Conservation (phyloP, 2,888 invertebrate species). For the Drosophila bunnanda region DNA sequence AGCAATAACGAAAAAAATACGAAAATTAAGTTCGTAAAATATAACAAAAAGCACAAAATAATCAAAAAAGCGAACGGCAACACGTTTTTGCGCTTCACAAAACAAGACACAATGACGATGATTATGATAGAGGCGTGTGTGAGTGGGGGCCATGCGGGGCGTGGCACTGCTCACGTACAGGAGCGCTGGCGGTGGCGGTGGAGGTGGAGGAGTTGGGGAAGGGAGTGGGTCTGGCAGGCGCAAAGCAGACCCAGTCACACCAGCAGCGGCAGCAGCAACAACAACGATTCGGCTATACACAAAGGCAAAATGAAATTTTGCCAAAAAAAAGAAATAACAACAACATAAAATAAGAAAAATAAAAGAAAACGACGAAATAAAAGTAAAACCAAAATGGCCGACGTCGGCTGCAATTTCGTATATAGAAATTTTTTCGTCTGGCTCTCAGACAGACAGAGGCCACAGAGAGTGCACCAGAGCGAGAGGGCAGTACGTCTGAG, state of each 20-base stretch:
- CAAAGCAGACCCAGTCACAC: constrained; percentile 53
- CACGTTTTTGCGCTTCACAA: constrained; percentile 74
- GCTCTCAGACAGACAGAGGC: constrained; percentile 26
- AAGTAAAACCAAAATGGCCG: constrained; percentile 71
- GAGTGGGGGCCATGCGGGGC: constrained; percentile 29
- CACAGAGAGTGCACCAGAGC: constrained; percentile 2
- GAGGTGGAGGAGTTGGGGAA: constrained; percentile 33
- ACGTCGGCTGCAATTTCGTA: constrained; percentile 60
- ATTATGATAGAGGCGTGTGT: constrained; percentile 28
- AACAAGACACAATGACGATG: constrained; percentile 47
- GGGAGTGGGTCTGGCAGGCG: constrained; percentile 63
- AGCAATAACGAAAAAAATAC: constrained; percentile 13
- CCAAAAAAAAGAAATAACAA: constrained; percentile 52
- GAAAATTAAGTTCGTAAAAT: constrained; percentile 20
- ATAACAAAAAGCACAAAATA: constrained; percentile 29
- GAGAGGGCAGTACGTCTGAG: constrained; percentile 26
- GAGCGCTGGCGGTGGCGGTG: constrained; percentile 13
- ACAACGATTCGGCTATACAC: constrained; percentile 48
- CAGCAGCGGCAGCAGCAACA: constrained; percentile 38
- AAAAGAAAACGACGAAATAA: constrained; percentile 26
- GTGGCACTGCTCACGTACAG: constrained; percentile 22
- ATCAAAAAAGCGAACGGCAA: constrained; percentile 54
- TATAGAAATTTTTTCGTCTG: constrained; percentile 62
- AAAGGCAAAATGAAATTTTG: constrained; percentile 63
- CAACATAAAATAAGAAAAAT: neutral